Base-by-base conservation (phyloP, 2,113 vertebrate species). In the Pipra filicauda region DNA sequence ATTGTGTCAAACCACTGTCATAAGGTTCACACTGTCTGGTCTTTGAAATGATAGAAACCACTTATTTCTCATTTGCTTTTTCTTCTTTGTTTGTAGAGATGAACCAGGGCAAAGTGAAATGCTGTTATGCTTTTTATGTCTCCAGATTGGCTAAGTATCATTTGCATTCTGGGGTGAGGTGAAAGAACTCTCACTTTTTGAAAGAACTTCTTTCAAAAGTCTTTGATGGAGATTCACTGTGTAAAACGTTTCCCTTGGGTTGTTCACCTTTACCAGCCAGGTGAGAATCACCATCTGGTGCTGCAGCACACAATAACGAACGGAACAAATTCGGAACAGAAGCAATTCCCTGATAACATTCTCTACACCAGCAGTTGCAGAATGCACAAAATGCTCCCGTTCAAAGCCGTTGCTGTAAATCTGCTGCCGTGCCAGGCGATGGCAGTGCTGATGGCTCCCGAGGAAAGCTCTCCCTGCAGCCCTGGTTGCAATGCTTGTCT, bases 301-400 rank as follows among this genome's bases (percentile, higher is more conserved):
- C 72, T 65, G 59, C 91, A 61, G n/a, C 62, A 18, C 39, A 9
- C 48, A 19, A 3, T 1, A 31, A 5, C 0, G 22, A 28, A 20
- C 9, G 44, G 44, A 62, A 33, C 20, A 19, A 17, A 44, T 7
- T 22, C 41, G 5, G 57, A 28, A 18, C 31, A 37, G 72, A 61
- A 61, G 0, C 41, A 61, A 7, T 15, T 61, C 48, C 62, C 13
- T 24, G 7, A 0, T 2, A 8, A 7, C 9, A 28, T 3, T 21
- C 13, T 31, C n/a, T 9, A 0, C 4, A 0, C 14, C 5, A 11
- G 62, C 74, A 8, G 71, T 1, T 48, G 70, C 61, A 15, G 35
- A 3, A 13, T 0, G 31, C 27, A 1, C 19, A 0, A 8, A 2
- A 6, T 0, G 39, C 80, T 73, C 17, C 12, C 0, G 2, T 4